Conservation (phyloP, 2,797 vertebrate genomes). For the Salmo trutta region DNA sequence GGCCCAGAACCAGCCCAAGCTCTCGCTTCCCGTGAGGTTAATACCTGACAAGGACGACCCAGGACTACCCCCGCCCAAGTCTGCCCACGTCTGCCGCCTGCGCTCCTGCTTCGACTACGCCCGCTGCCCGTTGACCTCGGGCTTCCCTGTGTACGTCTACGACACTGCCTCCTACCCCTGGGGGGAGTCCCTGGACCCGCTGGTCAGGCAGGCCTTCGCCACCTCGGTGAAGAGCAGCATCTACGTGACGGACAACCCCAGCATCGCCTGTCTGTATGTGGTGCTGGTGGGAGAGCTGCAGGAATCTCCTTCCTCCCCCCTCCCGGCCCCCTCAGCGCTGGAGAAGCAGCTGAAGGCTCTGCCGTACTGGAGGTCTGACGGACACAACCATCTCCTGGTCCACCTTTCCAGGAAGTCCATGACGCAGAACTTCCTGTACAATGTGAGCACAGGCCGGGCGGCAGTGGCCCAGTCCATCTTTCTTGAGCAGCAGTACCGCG, state of each 20-base stretch:
- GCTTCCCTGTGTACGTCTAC: constrained; percentile 96
- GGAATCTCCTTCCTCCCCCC: constrained; percentile 72
- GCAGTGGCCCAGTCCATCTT: constrained; percentile 96
- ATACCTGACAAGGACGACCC: constrained; percentile 91
- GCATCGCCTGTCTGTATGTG: constrained; percentile 93
- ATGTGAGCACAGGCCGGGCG: constrained; percentile 92
- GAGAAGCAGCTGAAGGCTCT: constrained; percentile 91
- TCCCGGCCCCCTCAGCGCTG: constrained; percentile 79
- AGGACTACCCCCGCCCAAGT: constrained; percentile 87
- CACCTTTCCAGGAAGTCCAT: constrained; percentile 89
- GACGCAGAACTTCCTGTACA: constrained; percentile 94
- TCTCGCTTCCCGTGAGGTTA: constrained; percentile 91
- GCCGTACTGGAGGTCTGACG: constrained; percentile 94
- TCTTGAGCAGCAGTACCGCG: constrained; percentile 88
- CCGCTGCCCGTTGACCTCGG: constrained; percentile 93
- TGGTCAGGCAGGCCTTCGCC: constrained; percentile 94
- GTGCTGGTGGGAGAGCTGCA: constrained; percentile 91
- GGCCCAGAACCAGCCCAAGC: constrained; percentile 98
- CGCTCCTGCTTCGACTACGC: constrained; percentile 97
- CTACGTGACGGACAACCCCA: constrained; percentile 91
- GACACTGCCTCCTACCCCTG: constrained; percentile 85
- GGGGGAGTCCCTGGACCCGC: constrained; percentile 86
- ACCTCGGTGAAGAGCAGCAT: constrained; percentile 86
- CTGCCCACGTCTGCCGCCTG: constrained; percentile 82
- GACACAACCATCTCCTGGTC: constrained; percentile 94